Conservation (phyloP, 2,797 vertebrate species). For the Arnoldichthys spilopterus region DNA sequence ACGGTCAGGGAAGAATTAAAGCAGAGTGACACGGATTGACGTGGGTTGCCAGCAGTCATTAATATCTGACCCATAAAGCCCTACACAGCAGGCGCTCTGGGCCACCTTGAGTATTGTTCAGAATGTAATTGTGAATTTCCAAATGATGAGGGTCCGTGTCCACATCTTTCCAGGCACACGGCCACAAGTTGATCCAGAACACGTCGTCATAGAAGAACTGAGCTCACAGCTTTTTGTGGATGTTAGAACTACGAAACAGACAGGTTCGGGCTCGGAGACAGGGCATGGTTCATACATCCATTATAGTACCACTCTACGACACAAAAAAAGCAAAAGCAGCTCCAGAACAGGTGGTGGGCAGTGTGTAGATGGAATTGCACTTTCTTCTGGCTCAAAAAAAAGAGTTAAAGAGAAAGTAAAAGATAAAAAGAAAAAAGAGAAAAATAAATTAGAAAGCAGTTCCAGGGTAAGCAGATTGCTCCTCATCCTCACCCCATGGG, state of each 20-base stretch:
- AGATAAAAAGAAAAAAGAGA: constrained; percentile 8
- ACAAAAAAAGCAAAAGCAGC: constrained; percentile 72
- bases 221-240: constrained; percentile 84
- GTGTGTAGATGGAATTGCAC: constrained; percentile 74
- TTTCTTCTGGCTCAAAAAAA: constrained; percentile 72
- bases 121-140: constrained; percentile 70
- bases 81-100: constrained; percentile 80
- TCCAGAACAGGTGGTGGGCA: constrained; percentile 70
- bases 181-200: constrained; percentile 48
- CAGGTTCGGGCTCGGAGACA: constrained; percentile 44
- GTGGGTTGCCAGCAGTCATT: constrained; percentile 57
- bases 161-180: constrained; percentile 41
- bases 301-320: constrained; percentile 86
- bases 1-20: constrained; percentile 59
- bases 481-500: constrained; percentile 60
- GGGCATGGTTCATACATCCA: constrained; percentile 76
- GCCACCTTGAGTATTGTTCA: constrained; percentile 63
- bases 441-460: constrained; percentile 54
- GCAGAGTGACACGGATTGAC: constrained; percentile 64
- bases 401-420: constrained; percentile 27
- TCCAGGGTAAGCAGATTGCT: constrained; percentile 44
- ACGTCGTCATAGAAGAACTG: constrained; percentile 55
- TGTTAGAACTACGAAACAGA: constrained; percentile 71
- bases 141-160: constrained; percentile 66
- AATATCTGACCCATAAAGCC: constrained; percentile 72